These are phyloP conservation scores for Micrasema longulum DNA, from an alignment of 1,140 invertebrate genomes.

Conservation along the genomic window DNA sequence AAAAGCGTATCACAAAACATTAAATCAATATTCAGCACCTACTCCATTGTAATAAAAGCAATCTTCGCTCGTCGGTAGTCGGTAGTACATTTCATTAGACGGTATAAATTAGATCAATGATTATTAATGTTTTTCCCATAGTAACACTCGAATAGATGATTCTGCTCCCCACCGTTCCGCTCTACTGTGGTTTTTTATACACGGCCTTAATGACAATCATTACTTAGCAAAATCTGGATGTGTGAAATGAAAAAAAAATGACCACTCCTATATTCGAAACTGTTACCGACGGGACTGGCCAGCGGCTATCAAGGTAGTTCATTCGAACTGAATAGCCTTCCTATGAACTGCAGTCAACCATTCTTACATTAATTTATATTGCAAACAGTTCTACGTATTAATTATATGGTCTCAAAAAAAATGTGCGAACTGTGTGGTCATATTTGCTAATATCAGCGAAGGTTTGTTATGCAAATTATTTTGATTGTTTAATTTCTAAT, in stretches of 20 bases:
- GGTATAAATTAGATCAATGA: slow-evolving; percentile 53
- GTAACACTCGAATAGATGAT: slow-evolving; percentile 22
- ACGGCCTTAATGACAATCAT: slow-evolving; percentile 53
- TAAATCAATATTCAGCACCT: neutral
- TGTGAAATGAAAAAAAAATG: slow-evolving; percentile 44
- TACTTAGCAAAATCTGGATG: slow-evolving; percentile 54
- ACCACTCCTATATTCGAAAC: slow-evolving; percentile 11
- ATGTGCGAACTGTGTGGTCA: slow-evolving; percentile 10
- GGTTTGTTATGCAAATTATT: neutral
- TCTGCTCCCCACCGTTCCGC: slow-evolving; percentile 16
- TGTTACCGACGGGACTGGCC: neutral
- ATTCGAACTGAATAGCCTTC: slow-evolving; percentile 10
- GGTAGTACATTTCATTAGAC: slow-evolving; percentile 52
- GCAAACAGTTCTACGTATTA: slow-evolving; percentile 25
- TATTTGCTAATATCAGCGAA: no score
- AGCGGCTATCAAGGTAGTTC: slow-evolving; percentile 8
- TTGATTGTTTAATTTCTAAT: no score
- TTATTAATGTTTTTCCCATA: slow-evolving; percentile 55
- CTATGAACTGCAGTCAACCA: slow-evolving; percentile 15
- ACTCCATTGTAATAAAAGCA: neutral
- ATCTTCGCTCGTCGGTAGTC: slow-evolving; percentile 32
- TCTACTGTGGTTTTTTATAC: slow-evolving; percentile 44
- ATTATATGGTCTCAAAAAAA: neutral
- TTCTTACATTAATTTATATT: slow-evolving; percentile 31
- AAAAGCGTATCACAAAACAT: neutral